Conservation (phyloP, 2,113 vertebrate genomes). For the Hypanus sabinus region DNA sequence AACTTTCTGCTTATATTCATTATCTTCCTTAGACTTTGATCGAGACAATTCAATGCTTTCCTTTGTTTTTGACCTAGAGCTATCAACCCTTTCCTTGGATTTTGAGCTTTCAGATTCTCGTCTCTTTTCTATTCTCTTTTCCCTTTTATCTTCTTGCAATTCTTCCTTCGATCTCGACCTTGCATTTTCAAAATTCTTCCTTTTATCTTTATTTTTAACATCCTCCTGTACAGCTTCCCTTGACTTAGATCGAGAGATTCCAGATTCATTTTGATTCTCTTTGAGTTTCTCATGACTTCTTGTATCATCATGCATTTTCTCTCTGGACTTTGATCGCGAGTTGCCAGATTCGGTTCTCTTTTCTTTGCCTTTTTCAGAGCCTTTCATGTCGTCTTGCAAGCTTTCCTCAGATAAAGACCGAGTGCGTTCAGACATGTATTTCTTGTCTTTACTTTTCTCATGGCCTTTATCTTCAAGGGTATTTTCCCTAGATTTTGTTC, state of each 20-base stretch:
- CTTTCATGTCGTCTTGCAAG: not conserved
- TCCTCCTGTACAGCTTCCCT: slow-evolving; percentile 5
- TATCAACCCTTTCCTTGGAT: slow-evolving; percentile 4
- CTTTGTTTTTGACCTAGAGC: not conserved
- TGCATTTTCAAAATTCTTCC: slow-evolving; percentile 22
- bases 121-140: slow-evolving; percentile 28
- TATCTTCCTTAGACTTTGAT: not conserved
- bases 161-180: slow-evolving; percentile 1
- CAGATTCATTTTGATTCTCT: slow-evolving; percentile 6
- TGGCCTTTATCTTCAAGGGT: not conserved
- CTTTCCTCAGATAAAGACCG: slow-evolving; percentile 18
- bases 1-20: not conserved
- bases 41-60: not conserved
- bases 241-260: not conserved
- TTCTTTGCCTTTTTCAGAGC: slow-evolving; percentile 20
- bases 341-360: not conserved
- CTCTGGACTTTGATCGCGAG: slow-evolving; percentile 17
- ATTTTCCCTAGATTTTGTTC: slow-evolving; percentile 16
- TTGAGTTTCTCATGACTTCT: slow-evolving; percentile 23
- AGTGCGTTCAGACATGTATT: not conserved
- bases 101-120: slow-evolving; percentile 2
- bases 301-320: slow-evolving; percentile 15
- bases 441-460: slow-evolving; percentile 25
- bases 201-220: slow-evolving; percentile 14
- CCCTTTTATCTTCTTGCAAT: not conserved